These are phyloP conservation scores for Chionis minor DNA, from an alignment of 2,113 vertebrate species.

Conservation along the genomic window DNA sequence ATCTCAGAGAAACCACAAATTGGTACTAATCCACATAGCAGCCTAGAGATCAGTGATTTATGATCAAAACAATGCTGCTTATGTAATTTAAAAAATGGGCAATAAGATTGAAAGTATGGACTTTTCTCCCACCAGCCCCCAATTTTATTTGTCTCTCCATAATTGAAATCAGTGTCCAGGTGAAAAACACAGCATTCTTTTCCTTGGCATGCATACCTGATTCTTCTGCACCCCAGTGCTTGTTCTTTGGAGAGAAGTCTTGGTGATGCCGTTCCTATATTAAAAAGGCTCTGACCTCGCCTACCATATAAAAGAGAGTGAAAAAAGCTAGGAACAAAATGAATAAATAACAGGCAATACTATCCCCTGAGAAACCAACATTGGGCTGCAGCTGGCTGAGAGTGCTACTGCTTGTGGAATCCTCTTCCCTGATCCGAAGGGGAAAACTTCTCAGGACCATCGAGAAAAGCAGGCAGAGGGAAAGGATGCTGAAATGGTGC, in stretches of 20 bases:
- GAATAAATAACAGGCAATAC: constrained; percentile 31
- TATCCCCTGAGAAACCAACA: constrained; percentile 36
- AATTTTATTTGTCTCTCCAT: not conserved
- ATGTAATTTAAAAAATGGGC: not conserved
- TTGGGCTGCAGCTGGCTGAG: not conserved
- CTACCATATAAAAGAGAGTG: constrained; percentile 58
- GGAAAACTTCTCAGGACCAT: not conserved
- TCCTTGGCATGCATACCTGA: not conserved
- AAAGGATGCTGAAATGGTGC: not conserved
- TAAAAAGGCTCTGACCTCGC: constrained; percentile 41
- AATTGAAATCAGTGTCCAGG: not conserved
- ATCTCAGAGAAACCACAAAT: not conserved
- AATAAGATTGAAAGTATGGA: not conserved
- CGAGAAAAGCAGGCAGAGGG: not conserved
- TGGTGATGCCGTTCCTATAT: not conserved
- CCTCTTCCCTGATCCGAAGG: not conserved
- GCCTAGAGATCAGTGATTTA: not conserved
- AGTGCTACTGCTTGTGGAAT: not conserved
- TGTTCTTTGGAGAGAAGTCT: not conserved
- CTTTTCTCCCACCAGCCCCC: not conserved
- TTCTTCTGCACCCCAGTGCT: not conserved
- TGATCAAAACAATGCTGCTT: not conserved
- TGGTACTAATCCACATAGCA: not conserved
- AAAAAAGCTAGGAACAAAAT: constrained; percentile 67
- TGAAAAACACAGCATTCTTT: not conserved